Conservation (phyloP, 2,797 vertebrate species). For the Myoxocephalus aenaeus region DNA sequence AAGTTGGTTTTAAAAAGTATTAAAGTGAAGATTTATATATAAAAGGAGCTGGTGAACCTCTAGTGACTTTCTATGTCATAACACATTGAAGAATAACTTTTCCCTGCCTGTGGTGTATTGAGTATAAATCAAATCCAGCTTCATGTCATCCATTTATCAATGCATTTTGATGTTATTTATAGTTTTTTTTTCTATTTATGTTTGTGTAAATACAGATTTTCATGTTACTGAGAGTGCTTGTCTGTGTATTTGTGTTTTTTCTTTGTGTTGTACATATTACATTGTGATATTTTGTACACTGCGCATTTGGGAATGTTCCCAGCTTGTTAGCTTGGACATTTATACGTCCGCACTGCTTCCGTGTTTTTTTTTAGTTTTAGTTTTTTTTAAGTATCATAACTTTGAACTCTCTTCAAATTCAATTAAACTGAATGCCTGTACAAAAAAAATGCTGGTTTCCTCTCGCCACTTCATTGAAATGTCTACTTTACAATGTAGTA, state of each 20-base stretch:
- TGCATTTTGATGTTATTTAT: constrained; percentile 67
- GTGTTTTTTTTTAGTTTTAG: constrained; percentile 14
- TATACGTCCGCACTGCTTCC: constrained; percentile 58
- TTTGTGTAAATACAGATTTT: constrained; percentile 70
- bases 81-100: constrained; percentile 49
- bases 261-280: constrained; percentile 83
- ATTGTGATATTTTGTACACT: constrained; percentile 84
- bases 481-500: background rate
- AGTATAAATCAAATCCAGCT: constrained; percentile 53
- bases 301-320: constrained; percentile 76
- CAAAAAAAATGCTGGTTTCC: constrained; percentile 14
- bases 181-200: constrained; percentile 53
- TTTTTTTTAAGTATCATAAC: constrained; percentile 69
- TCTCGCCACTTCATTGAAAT: constrained; percentile 11
- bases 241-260: constrained; percentile 74
- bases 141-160: constrained; percentile 50
- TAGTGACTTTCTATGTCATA: constrained; percentile 48
- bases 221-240: constrained; percentile 62
- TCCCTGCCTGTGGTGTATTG: constrained; percentile 54
- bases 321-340: constrained; percentile 68
- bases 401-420: constrained; percentile 68
- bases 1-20: constrained; percentile 33
- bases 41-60: constrained; percentile 46
- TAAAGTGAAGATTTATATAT: constrained; percentile 42
- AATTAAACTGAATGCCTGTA: constrained; percentile 81